A percentile compares a stretch with the other conserved stretches of the same genome.
Conservation (phyloP, 2,113 vertebrate species). For the Hirundichthys speculiger region DNA sequence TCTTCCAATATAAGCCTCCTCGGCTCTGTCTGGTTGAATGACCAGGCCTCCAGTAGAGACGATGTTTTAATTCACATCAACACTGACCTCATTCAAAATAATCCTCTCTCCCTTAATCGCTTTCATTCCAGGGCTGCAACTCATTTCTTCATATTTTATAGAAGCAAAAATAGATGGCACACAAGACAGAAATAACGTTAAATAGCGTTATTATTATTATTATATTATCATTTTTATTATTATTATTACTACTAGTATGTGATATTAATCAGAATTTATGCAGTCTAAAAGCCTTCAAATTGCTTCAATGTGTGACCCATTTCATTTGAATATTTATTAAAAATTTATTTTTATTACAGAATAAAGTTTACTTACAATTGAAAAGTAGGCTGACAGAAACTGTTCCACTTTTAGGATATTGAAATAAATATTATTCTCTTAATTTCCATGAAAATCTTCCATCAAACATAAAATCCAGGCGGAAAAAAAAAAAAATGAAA, state of each 20-base stretch:
- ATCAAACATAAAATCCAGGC: too few species aligned
- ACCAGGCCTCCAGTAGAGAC: constrained; percentile 76
- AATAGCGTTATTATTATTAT: constrained; percentile 5
- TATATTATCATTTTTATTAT: background rate
- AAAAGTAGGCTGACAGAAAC: too few species aligned
- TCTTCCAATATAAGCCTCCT: constrained; percentile 74
- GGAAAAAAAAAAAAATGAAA: background rate
- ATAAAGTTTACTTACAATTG: too few species aligned
- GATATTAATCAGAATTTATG: background rate
- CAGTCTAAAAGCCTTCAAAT: too few species aligned
- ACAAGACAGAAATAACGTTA: constrained; percentile 32
- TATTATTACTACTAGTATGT: constrained; percentile 1
- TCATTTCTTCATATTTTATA: constrained; percentile 69
- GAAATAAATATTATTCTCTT: too few species aligned
- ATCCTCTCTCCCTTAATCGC: constrained; percentile 77
- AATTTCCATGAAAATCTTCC: too few species aligned
- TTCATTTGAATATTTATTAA: too few species aligned
- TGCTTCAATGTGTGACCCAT: too few species aligned
- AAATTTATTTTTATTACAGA: too few species aligned
- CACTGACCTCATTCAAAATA: constrained; percentile 79
- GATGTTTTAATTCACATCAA: constrained; percentile 78
- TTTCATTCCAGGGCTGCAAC: constrained; percentile 65
- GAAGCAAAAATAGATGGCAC: constrained; percentile 46
- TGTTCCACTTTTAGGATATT: too few species aligned
- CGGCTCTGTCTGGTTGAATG: constrained; percentile 71